Evolutionary conservation across 2,797 vertebrate species (phyloP).

Genomic region (Eidolon dupreanum): DNA sequence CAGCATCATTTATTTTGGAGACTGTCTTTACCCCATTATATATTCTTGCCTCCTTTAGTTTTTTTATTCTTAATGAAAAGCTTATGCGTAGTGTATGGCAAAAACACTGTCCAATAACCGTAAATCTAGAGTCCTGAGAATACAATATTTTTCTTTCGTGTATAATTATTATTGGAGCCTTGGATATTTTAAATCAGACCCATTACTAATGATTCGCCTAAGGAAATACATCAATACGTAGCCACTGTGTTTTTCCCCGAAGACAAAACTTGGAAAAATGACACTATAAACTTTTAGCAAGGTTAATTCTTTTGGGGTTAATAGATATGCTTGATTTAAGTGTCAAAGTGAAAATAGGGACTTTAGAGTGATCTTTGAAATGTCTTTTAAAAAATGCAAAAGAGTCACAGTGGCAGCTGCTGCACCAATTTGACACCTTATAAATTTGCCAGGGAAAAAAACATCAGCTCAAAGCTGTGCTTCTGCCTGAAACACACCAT

Average conservation of each 20-base stretch:
- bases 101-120: background rate
- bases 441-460: background rate
- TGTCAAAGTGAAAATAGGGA: background rate
- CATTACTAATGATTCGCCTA: background rate
- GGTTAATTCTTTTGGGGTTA: background rate
- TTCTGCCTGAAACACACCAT: background rate
- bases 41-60: background rate
- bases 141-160: background rate
- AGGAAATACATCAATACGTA: background rate
- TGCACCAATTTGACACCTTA: background rate
- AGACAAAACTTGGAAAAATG: background rate
- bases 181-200: background rate
- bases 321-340: background rate
- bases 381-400: background rate
- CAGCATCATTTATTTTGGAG: no score
- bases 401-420: background rate
- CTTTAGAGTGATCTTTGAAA: background rate
- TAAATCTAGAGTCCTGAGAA: background rate
- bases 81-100: background rate
- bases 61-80: constrained; percentile 11
- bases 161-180: background rate
- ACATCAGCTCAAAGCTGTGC: background rate
- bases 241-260: background rate
- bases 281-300: background rate
- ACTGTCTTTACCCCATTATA: no score